Conservation (phyloP, 2,797 vertebrate species). For the Potorous gilbertii region DNA sequence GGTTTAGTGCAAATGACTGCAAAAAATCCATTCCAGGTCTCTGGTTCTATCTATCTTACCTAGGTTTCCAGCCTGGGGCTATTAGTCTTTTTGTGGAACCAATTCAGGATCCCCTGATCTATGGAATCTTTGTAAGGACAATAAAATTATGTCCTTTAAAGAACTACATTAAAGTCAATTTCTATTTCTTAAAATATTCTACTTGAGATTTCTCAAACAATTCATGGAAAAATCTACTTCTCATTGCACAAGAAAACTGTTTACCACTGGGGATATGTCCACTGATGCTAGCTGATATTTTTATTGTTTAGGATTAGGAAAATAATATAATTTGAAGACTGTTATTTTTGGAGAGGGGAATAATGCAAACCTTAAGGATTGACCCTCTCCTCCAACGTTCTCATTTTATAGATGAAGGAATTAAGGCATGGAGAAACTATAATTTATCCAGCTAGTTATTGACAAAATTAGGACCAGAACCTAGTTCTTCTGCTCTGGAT, state of each 20-base stretch:
- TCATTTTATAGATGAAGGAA: neutral
- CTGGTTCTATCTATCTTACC: neutral
- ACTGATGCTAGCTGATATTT: neutral
- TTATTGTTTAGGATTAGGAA: slow-evolving; percentile 52
- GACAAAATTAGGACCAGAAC: neutral
- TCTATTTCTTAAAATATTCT: slow-evolving; percentile 38
- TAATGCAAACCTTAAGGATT: neutral
- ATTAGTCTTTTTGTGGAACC: slow-evolving; percentile 11
- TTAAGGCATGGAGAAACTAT: neutral
- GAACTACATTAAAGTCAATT: neutral
- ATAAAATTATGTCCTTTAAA: slow-evolving; percentile 5
- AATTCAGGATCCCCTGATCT: neutral
- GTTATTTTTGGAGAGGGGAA: neutral
- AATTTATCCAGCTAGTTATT: neutral
- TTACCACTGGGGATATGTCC: slow-evolving; percentile 34
- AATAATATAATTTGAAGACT: neutral
- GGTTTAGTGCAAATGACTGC: neutral
- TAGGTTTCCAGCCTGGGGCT: neutral
- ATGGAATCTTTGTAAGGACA: neutral
- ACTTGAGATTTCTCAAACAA: neutral
- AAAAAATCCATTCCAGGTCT: neutral
- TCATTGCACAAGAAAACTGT: slow-evolving; percentile 24
- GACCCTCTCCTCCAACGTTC: neutral
- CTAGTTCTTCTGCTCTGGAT: neutral
- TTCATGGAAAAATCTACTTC: neutral